phyloP scores from a whole-genome alignment of 2,888 invertebrate genomes.

The Heliconius charithonia region DNA sequence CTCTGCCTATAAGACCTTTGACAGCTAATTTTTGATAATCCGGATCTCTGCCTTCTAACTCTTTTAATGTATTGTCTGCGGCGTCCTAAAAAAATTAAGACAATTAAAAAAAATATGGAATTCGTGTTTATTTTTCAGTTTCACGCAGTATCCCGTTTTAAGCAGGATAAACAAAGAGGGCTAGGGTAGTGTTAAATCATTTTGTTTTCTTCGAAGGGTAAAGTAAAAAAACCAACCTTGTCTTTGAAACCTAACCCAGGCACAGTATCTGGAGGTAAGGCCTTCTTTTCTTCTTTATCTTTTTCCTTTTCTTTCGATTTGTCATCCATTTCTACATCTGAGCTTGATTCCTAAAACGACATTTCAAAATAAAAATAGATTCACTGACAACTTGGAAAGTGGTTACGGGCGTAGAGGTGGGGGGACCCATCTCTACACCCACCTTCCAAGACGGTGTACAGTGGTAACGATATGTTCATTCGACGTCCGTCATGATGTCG shows the following conservation, averaged over 20 bases:
- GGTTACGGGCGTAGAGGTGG: no score
- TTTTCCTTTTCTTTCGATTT: conserved; percentile 64
- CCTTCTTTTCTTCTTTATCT: conserved; percentile 57
- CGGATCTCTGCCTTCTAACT: conserved; percentile 88
- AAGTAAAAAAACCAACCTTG: conserved; percentile 58
- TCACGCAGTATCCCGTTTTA: neutral
- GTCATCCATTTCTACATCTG: conserved; percentile 75
- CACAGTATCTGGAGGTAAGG: conserved; percentile 83
- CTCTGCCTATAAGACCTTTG: conserved; percentile 87
- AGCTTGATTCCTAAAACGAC: conserved; percentile 56
- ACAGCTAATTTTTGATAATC: conserved; percentile 90
- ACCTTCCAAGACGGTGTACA: no score
- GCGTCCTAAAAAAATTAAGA: conserved; percentile 57
- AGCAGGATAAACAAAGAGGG: neutral
- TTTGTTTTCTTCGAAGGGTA: neutral
- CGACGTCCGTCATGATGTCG: no score
- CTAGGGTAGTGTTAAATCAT: neutral
- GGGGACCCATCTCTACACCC: no score
- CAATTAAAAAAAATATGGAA: neutral
- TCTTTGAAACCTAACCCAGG: conserved; percentile 91
- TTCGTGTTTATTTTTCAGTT: neutral
- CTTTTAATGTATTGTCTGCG: conserved; percentile 85
- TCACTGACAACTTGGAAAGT: no score
- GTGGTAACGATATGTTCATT: no score
- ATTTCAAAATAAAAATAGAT: no score